Base-by-base conservation (phyloP, 2,888 invertebrate species). In the Syrphus vitripennis region DNA sequence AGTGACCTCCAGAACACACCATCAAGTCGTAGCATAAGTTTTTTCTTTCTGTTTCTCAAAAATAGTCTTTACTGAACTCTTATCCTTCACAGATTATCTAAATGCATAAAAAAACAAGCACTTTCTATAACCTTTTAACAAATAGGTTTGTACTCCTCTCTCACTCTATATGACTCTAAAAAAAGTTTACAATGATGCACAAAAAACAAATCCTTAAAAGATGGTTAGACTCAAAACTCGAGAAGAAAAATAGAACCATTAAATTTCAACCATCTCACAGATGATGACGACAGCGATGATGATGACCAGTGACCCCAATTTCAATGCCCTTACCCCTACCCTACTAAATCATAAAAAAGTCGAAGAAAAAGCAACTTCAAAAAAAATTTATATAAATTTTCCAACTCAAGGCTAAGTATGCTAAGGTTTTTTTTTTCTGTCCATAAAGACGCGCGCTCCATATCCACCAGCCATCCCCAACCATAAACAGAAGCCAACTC, bases 291-390 rank as follows among this genome's bases (percentile, higher is more conserved):
- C 3, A 10, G 12, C 12, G 59, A 59, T 59, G 59, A 86, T 82
- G 86, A 86, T 86, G 86, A 86, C 86, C 86, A 82, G 78, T 82
- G 86, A 86, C 86, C 82, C 65, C 78, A 70, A 82, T 86, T 67
- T 82, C n/a, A n/a, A 61, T 40, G 50, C 57, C 77, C 76, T 82
- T 74, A 74, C 72, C 55, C 45, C 42, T 59, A 53, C 67, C 77
- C 59, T 48, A 82, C 55, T 72, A 37, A 50, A 71, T 26, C 37
- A 65, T 21, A 76, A 75, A 42, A 76, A 76, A 76, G n/a, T 19
- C 29, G 40, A 55, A 63, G 34, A 45, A n/a, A n/a, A n/a, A 53
- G 42, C 45, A 45, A 65, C 65, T 45, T 65, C 19, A 63, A 65
- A 24, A 26, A 72, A 72, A 55, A 31, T 26, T 24, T 14, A 42